Evolutionary conservation across 2,888 invertebrate genomes (phyloP).

Genomic region (Thyatira batis): DNA sequence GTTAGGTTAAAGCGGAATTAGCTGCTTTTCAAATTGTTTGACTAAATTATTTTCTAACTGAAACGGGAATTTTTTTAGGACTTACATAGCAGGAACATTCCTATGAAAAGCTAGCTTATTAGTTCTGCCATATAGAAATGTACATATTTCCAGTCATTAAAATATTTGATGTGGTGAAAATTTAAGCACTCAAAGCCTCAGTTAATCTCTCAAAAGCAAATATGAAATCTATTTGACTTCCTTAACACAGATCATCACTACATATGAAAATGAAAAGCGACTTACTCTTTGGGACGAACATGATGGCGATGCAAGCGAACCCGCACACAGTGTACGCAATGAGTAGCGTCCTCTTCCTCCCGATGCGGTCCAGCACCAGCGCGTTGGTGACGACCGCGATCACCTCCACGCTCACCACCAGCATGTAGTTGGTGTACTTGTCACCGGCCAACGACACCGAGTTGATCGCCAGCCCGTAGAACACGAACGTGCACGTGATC

Average conservation of each 20-base stretch:
- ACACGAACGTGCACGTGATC: slow-evolving; percentile 90
- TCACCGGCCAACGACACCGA: slow-evolving; percentile 89
- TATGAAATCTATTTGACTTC: too few species aligned
- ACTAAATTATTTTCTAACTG: too few species aligned
- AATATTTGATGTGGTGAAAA: too few species aligned
- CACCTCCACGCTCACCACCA: slow-evolving; percentile 86
- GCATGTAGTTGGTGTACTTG: slow-evolving; percentile 89
- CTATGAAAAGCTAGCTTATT: too few species aligned
- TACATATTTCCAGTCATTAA: too few species aligned
- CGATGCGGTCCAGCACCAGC: slow-evolving; percentile 84
- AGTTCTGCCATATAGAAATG: too few species aligned
- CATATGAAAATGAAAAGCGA: slow-evolving; percentile 7
- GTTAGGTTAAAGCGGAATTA: background rate
- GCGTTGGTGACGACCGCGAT: slow-evolving; percentile 86
- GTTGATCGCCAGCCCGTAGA: slow-evolving; percentile 90
- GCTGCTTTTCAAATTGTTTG: too few species aligned
- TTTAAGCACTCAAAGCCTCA: too few species aligned
- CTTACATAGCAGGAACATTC: too few species aligned
- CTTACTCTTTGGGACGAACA: slow-evolving; percentile 77
- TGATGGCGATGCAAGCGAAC: slow-evolving; percentile 74
- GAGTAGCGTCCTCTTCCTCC: slow-evolving; percentile 84
- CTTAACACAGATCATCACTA: too few species aligned
- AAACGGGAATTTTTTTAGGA: too few species aligned
- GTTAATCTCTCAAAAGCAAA: too few species aligned
- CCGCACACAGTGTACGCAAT: slow-evolving; percentile 83